Evolutionary conservation across 2,888 invertebrate species (phyloP).

Genomic region (Sphaeridia pumilis): DNA sequence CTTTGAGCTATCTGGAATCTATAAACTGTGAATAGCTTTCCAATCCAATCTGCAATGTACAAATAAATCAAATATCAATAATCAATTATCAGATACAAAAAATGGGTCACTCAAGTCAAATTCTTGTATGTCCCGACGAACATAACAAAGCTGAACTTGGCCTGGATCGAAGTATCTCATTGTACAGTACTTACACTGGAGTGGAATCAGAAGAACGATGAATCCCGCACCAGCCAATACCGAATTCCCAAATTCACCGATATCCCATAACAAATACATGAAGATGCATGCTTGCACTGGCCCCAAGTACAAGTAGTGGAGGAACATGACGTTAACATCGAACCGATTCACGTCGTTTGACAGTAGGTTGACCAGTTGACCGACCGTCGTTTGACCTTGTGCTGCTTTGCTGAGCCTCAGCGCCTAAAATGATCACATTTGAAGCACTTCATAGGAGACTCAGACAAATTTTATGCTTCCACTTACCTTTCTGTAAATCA

Average conservation of each 20-base stretch:
- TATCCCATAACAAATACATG: constrained; percentile 67
- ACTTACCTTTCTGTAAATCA: constrained; percentile 71
- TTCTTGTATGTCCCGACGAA: too few species aligned
- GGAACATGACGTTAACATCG: constrained; percentile 75
- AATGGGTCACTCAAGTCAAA: too few species aligned
- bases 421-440: constrained; percentile 53
- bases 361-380: constrained; percentile 84
- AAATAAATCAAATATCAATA: too few species aligned
- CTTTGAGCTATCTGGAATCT: constrained; percentile 67
- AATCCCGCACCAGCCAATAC: constrained; percentile 65
- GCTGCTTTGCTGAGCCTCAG: constrained; percentile 66
- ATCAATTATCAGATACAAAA: too few species aligned
- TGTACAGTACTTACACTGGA: constrained; percentile 54
- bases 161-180: not conserved
- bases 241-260: constrained; percentile 57
- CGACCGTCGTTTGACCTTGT: constrained; percentile 73
- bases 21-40: constrained; percentile 42
- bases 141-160: too few species aligned
- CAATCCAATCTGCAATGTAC: constrained; percentile 40
- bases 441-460: too few species aligned
- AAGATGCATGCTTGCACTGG: constrained; percentile 70
- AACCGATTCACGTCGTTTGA: constrained; percentile 91
- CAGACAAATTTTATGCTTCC: too few species aligned
- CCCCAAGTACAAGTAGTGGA: constrained; percentile 85
- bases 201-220: constrained; percentile 65